A percentile compares a stretch with the other conserved stretches of the same genome.
These are phyloP conservation scores for Lagodon rhomboides DNA, from an alignment of 2,797 vertebrate genomes.

Conservation along the genomic window DNA sequence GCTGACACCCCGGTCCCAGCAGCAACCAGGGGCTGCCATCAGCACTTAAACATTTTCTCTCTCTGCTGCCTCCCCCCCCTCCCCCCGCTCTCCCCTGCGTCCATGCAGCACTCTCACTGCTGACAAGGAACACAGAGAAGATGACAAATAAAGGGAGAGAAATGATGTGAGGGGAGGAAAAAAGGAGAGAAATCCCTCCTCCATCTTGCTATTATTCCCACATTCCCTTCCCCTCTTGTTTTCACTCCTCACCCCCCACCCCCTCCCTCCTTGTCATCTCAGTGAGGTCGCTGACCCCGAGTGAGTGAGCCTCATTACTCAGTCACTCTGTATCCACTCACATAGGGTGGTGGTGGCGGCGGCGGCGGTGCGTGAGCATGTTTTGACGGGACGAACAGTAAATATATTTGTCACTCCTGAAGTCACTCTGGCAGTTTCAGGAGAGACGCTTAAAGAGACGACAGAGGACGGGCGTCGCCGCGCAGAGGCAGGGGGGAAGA, in stretches of 20 bases:
- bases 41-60: slow-evolving; percentile 76
- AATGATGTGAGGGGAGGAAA: slow-evolving; percentile 29
- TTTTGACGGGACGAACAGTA: slow-evolving; percentile 48
- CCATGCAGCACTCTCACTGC: slow-evolving; percentile 60
- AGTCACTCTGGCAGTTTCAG: slow-evolving; percentile 52
- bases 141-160: slow-evolving; percentile 71
- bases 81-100: slow-evolving; percentile 44
- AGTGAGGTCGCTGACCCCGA: slow-evolving; percentile 77
- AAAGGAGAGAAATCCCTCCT: slow-evolving; percentile 23
- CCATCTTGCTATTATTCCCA: slow-evolving; percentile 48
- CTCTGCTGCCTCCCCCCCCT: slow-evolving; percentile 46
- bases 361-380: slow-evolving; percentile 21
- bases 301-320: slow-evolving; percentile 82
- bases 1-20: slow-evolving; percentile 78
- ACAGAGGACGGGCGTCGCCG: slow-evolving; percentile 35
- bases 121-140: slow-evolving; percentile 69
- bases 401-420: slow-evolving; percentile 74
- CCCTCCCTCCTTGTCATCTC: slow-evolving; percentile 35
- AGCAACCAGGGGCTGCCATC: slow-evolving; percentile 76
- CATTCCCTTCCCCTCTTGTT: slow-evolving; percentile 45
- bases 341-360: slow-evolving; percentile 18
- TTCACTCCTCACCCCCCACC: slow-evolving; percentile 25
- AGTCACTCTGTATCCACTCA: slow-evolving; percentile 77
- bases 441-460: slow-evolving; percentile 51
- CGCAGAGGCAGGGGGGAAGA: slow-evolving; percentile 48